Evolutionary conservation across 2,113 vertebrate species (phyloP).

Genomic region (Bufo bufo): DNA sequence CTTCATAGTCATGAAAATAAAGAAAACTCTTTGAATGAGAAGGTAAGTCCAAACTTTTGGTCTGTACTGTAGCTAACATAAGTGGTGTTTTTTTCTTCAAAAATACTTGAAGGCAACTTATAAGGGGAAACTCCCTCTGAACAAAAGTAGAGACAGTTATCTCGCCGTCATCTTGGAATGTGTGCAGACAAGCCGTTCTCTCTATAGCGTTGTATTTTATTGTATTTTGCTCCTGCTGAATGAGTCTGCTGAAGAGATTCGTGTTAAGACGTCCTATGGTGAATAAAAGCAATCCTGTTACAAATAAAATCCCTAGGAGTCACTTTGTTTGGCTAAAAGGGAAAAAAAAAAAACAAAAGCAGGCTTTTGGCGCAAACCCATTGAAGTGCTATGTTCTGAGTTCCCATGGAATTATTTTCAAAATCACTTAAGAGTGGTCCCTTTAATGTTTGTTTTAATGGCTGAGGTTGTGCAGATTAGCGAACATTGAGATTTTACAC

Average conservation of each 20-base stretch:
- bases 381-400: slow-evolving; percentile 42
- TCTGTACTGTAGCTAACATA: background rate
- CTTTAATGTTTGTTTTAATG: slow-evolving; percentile 54
- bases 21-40: too few relatives aligned
- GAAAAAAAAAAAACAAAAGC: slow-evolving; percentile 38
- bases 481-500: slow-evolving; percentile 51
- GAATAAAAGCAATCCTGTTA: slow-evolving; percentile 50
- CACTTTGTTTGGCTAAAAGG: slow-evolving; percentile 47
- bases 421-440: slow-evolving; percentile 50
- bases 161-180: slow-evolving; percentile 6
- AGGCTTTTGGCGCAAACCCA: slow-evolving; percentile 22
- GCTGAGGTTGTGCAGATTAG: slow-evolving; percentile 48
- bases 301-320: slow-evolving; percentile 51
- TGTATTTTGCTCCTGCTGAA: slow-evolving; percentile 48
- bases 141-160: background rate
- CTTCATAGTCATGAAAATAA: too few relatives aligned
- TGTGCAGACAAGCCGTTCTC: background rate
- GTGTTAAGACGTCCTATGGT: slow-evolving; percentile 37
- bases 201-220: slow-evolving; percentile 33
- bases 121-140: background rate
- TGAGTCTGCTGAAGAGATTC: slow-evolving; percentile 24
- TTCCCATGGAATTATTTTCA: slow-evolving; percentile 52
- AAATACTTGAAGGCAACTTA: background rate
- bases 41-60: too few relatives aligned
- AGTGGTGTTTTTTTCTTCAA: background rate